phyloP scores from a whole-genome alignment of 37 sponge, comb jelly and placozoan species.

The Eunapius fragilis region DNA sequence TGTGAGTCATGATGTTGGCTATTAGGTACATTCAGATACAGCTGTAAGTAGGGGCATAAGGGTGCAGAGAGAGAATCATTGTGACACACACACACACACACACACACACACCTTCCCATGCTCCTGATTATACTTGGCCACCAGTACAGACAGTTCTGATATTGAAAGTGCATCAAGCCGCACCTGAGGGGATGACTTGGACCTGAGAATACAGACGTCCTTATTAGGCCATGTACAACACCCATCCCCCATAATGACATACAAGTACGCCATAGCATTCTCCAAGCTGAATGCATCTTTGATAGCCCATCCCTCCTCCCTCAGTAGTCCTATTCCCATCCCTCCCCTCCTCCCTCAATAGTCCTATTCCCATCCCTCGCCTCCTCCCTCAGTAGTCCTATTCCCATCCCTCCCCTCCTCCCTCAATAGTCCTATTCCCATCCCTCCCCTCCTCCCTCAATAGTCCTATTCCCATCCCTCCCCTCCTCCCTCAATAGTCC shows the following conservation, averaged over 20 bases:
- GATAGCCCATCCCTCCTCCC: too few relatives aligned
- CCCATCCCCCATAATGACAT: neutral
- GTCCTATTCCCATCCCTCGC: too few relatives aligned
- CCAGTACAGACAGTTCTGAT: constrained; percentile 34
- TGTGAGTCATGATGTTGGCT: neutral
- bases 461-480: neutral
- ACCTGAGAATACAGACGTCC: neutral
- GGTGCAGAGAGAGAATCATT: neutral
- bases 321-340: neutral
- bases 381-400: too few relatives aligned
- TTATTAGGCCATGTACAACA: neutral
- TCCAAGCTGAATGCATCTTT: too few relatives aligned
- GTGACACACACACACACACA: constrained; percentile 15
- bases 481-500: neutral
- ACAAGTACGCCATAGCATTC: neutral
- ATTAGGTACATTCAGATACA: neutral
- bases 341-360: too few relatives aligned
- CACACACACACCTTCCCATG: constrained; percentile 49
- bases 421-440: too few relatives aligned
- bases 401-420: neutral
- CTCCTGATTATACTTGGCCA: constrained; percentile 37
- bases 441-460: neutral
- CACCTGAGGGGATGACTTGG: constrained; percentile 8
- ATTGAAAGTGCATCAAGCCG: constrained; percentile 23
- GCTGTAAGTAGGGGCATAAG: neutral